Conservation (phyloP, 2,888 invertebrate genomes). For the Thumatha senex region DNA sequence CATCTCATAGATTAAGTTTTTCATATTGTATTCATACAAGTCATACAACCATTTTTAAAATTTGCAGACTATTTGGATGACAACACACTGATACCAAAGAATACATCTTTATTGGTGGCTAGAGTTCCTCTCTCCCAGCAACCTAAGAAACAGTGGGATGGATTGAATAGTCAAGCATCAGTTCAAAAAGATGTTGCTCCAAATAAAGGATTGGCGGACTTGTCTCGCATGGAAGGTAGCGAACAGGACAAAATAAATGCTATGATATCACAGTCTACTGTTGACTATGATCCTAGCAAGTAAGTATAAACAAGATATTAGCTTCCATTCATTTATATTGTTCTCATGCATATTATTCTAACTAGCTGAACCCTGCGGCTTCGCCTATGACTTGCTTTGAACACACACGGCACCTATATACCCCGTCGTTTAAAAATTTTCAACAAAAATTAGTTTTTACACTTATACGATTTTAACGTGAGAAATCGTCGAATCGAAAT, state of each 20-base stretch:
- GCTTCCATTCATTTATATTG: background rate
- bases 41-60: no score
- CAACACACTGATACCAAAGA: conserved; percentile 96
- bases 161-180: conserved; percentile 72
- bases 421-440: no score
- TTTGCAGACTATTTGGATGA: conserved; percentile 94
- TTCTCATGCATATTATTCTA: background rate
- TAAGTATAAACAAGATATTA: conserved; percentile 76
- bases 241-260: conserved; percentile 99
- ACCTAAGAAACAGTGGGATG: conserved; percentile 91
- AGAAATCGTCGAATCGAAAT: no score
- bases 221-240: conserved; percentile 94
- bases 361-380: no score
- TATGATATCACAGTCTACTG: conserved; percentile 98
- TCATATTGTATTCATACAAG: no score
- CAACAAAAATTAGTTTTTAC: no score
- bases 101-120: conserved; percentile 97
- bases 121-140: conserved; percentile 93
- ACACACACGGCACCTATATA: no score
- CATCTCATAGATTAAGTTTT: no score
- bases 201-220: conserved; percentile 89
- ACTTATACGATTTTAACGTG: no score
- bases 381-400: no score
- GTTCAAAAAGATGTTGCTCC: conserved; percentile 75
- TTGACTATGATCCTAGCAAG: conserved; percentile 98